phyloP scores from a whole-genome alignment of 2,888 invertebrate genomes.

The Chrysina gloriosa region DNA sequence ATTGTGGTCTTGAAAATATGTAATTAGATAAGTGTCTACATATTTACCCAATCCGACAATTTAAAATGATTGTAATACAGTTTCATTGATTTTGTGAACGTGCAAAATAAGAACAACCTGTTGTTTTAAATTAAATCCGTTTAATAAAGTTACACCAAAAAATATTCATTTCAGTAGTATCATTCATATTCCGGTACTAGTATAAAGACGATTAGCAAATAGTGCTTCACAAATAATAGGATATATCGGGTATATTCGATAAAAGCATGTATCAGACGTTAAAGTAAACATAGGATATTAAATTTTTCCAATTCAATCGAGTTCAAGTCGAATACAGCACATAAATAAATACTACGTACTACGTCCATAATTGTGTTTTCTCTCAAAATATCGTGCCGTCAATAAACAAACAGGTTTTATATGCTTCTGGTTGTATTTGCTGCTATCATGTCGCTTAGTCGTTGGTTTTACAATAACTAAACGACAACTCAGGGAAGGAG shows the following conservation, averaged over 20 bases:
- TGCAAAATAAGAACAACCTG: too few relatives aligned
- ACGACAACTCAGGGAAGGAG: too few relatives aligned
- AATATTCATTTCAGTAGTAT: too few relatives aligned
- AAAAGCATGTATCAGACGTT: slow-evolving; percentile 3
- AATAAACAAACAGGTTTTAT: not conserved
- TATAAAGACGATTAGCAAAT: slow-evolving; percentile 18
- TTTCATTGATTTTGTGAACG: too few relatives aligned
- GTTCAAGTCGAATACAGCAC: slow-evolving; percentile 9
- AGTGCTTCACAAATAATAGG: slow-evolving; percentile 8
- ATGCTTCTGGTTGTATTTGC: not conserved
- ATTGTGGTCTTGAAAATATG: too few relatives aligned
- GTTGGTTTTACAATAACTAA: not conserved
- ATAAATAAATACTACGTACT: slow-evolving; percentile 2
- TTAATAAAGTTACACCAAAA: too few relatives aligned
- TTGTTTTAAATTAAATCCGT: too few relatives aligned
- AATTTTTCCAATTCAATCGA: slow-evolving; percentile 27
- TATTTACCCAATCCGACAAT: too few relatives aligned
- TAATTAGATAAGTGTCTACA: too few relatives aligned
- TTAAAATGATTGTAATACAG: too few relatives aligned
- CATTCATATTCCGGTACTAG: too few relatives aligned
- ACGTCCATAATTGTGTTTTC: slow-evolving; percentile 8
- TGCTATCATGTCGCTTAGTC: too few relatives aligned
- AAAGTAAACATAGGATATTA: slow-evolving; percentile 29
- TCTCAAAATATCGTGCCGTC: not conserved
- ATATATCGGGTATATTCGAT: not conserved